Evolutionary conservation across 2,888 invertebrate species (phyloP).

Genomic region (Torymus auratus): DNA sequence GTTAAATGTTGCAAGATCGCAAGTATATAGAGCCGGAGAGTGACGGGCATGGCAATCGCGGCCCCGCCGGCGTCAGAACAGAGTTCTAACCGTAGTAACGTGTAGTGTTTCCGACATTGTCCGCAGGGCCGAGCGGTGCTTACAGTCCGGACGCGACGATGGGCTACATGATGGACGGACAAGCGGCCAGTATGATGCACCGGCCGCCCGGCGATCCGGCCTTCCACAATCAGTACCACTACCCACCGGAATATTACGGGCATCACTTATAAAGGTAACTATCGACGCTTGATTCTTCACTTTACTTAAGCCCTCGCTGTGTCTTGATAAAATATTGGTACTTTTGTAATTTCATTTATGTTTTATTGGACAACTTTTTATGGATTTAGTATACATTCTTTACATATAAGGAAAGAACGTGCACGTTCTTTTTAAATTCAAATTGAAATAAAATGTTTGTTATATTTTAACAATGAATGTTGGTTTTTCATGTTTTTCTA

Average conservation of each 20-base stretch:
- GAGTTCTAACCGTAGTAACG: slow-evolving; percentile 80
- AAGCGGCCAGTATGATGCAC: slow-evolving; percentile 94
- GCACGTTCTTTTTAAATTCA: no score
- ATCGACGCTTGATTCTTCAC: background rate
- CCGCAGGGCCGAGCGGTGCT: slow-evolving; percentile 95
- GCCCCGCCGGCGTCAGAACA: slow-evolving; percentile 76
- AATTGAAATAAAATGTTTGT: no score
- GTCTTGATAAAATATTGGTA: no score
- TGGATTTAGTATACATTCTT: no score
- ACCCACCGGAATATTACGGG: slow-evolving; percentile 94
- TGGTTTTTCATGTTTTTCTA: no score
- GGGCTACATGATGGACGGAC: slow-evolving; percentile 99
- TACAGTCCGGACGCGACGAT: slow-evolving; percentile 97
- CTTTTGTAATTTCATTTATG: no score
- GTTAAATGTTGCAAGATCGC: background rate
- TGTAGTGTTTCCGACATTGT: slow-evolving; percentile 90
- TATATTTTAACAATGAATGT: no score
- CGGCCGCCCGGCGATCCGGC: slow-evolving; percentile 94
- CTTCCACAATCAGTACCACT: slow-evolving; percentile 96
- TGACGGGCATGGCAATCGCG: slow-evolving; percentile 70
- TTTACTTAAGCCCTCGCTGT: background rate
- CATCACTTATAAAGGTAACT: slow-evolving; percentile 88
- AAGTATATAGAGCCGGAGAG: background rate
- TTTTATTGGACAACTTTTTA: no score
- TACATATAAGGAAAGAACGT: no score